Percentiles rank a stretch among this genome's conserved stretches.
These are phyloP conservation scores for Drosophila ezoana DNA, from an alignment of 2,888 invertebrate genomes.

Conservation along the genomic window DNA sequence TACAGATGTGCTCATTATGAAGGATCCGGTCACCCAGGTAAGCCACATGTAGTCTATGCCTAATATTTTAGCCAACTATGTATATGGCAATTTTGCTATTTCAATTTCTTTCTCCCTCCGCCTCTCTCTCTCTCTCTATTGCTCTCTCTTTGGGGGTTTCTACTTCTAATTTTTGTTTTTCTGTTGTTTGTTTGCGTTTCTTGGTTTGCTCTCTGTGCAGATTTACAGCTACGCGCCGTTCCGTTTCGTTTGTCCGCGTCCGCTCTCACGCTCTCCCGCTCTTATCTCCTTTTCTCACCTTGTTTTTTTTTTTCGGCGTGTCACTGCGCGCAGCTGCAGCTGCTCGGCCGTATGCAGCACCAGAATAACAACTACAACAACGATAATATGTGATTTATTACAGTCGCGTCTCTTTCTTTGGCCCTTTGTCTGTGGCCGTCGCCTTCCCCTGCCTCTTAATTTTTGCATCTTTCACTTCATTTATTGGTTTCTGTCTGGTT, in stretches of 20 bases:
- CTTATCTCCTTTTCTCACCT: slow-evolving; percentile 34
- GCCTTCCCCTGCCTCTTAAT: slow-evolving; percentile 20
- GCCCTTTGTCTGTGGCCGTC: slow-evolving; percentile 18
- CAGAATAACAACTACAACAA: slow-evolving; percentile 8
- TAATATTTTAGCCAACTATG: slow-evolving; percentile 22
- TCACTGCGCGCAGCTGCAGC: slow-evolving; percentile 50
- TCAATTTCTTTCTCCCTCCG: slow-evolving; percentile 11
- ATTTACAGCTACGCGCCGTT: slow-evolving; percentile 29
- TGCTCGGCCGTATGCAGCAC: slow-evolving; percentile 16
- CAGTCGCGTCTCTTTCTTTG: slow-evolving; percentile 24
- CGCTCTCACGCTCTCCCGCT: slow-evolving; percentile 1
- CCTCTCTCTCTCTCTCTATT: slow-evolving; percentile 2
- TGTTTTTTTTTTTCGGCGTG: slow-evolving; percentile 15
- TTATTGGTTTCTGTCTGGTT: slow-evolving; percentile 60
- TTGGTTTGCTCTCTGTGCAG: slow-evolving; percentile 25
- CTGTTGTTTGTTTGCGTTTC: slow-evolving; percentile 43
- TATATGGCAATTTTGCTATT: slow-evolving; percentile 22
- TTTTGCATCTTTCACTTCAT: slow-evolving; percentile 55
- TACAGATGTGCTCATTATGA: slow-evolving; percentile 96
- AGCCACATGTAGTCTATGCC: slow-evolving; percentile 73
- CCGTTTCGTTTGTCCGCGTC: slow-evolving; percentile 23
- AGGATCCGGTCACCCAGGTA: slow-evolving; percentile 97
- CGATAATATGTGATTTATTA: slow-evolving; percentile 24
- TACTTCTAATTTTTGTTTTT: slow-evolving; percentile 7
- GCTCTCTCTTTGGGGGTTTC: slow-evolving; percentile 10